These are phyloP conservation scores for Lynx canadensis DNA, from an alignment of 2,113 vertebrate species.

Conservation along the genomic window DNA sequence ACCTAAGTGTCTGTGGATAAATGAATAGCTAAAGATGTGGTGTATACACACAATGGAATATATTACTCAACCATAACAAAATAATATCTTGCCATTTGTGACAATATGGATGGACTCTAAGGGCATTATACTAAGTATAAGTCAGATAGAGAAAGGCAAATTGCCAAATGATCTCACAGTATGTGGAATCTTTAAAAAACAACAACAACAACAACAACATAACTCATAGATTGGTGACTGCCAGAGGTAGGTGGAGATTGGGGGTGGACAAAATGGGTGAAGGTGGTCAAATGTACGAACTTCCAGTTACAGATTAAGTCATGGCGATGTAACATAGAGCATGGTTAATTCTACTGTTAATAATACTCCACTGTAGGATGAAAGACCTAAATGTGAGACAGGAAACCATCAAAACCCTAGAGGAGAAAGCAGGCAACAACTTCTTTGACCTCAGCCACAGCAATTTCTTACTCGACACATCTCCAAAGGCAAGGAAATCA, in stretches of 20 bases:
- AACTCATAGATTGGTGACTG: background rate
- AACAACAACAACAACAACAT: background rate
- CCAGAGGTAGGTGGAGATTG: background rate
- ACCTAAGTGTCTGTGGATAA: background rate
- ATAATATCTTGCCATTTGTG: background rate
- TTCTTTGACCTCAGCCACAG: too few relatives aligned
- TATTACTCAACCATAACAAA: background rate
- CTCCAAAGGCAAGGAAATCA: too few relatives aligned
- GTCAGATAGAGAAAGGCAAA: background rate
- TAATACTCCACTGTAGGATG: background rate
- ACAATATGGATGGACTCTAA: background rate
- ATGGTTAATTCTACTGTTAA: background rate
- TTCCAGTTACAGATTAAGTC: background rate
- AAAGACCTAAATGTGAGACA: too few relatives aligned
- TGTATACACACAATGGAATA: background rate
- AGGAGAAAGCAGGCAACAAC: too few relatives aligned
- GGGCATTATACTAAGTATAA: background rate
- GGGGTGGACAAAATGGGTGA: background rate
- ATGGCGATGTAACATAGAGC: background rate
- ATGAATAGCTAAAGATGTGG: background rate
- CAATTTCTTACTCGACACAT: too few relatives aligned
- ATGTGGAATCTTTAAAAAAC: background rate
- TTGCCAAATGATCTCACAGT: background rate
- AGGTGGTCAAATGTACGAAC: background rate
- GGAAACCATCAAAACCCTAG: too few relatives aligned